phyloP scores from a whole-genome alignment of 2,888 invertebrate species.

The Parnassius orleans region DNA sequence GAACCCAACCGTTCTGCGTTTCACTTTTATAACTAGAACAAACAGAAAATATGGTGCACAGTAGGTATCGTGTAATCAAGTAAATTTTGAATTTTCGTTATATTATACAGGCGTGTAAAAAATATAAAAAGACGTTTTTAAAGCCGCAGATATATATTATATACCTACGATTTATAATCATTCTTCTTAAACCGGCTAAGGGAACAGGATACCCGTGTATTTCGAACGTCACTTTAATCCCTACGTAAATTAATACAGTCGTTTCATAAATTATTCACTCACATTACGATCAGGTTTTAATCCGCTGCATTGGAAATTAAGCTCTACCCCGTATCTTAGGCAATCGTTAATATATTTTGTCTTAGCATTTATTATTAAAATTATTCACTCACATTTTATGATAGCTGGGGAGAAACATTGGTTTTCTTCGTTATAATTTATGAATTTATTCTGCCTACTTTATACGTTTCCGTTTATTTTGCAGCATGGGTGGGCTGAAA shows the following conservation, averaged over 20 bases:
- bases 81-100: too few species aligned
- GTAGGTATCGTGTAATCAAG: too few species aligned
- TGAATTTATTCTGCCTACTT: slow-evolving; percentile 47
- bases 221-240: slow-evolving; percentile 30
- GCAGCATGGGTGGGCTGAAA: slow-evolving; percentile 61
- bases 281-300: slow-evolving; percentile 52
- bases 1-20: too few species aligned
- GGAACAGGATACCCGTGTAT: slow-evolving; percentile 20
- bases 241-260: slow-evolving; percentile 54
- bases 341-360: slow-evolving; percentile 57
- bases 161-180: not conserved
- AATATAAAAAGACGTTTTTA: not conserved
- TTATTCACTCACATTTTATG: slow-evolving; percentile 58
- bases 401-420: slow-evolving; percentile 53
- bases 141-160: not conserved
- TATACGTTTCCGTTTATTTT: slow-evolving; percentile 56
- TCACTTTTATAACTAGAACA: too few species aligned
- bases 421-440: slow-evolving; percentile 65
- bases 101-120: too few species aligned
- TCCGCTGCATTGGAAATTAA: slow-evolving; percentile 35
- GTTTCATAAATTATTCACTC: slow-evolving; percentile 64
- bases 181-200: slow-evolving; percentile 6
- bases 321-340: slow-evolving; percentile 17
- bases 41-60: too few species aligned
- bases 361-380: slow-evolving; percentile 64